These are phyloP conservation scores for Sternarchorhynchus goeldii DNA, from an alignment of 2,797 vertebrate genomes.

Conservation along the genomic window DNA sequence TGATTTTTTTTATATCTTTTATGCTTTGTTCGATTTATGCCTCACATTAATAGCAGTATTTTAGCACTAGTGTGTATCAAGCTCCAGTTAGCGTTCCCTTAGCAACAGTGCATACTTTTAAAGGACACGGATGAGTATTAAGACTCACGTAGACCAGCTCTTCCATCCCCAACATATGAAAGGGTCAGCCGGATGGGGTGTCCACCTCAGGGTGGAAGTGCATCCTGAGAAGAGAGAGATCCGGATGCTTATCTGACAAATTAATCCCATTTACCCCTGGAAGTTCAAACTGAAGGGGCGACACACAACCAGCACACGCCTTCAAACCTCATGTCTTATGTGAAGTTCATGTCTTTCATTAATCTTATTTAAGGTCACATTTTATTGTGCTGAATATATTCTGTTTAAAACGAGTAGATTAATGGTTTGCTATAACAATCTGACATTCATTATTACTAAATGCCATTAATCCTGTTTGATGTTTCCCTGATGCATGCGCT, in stretches of 20 bases:
- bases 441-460: conserved; percentile 35
- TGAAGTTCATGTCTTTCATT: conserved; percentile 26
- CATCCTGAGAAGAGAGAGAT: conserved; percentile 2
- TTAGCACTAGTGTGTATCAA: not conserved
- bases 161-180: conserved; percentile 58
- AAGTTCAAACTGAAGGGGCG: conserved; percentile 7
- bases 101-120: conserved; percentile 10
- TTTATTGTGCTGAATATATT: conserved; percentile 22
- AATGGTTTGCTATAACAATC: conserved; percentile 16
- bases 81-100: not conserved
- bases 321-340: not conserved
- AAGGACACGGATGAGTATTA: conserved; percentile 27
- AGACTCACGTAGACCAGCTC: conserved; percentile 58
- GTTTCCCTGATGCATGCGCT: conserved; percentile 21
- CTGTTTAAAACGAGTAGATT: conserved; percentile 1
- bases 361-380: conserved; percentile 7
- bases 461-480: conserved; percentile 15
- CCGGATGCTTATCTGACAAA: not conserved
- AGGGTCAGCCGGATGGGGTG: conserved; percentile 45
- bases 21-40: too few species aligned
- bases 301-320: not conserved
- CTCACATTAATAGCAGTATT: not conserved
- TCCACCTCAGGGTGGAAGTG: not conserved
- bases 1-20: not conserved
- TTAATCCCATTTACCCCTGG: conserved; percentile 14